Evolutionary conservation across 2,797 vertebrate genomes (phyloP), one percentile per base, ranked within the genome.

Genomic region (Arnoldichthys spilopterus): DNA sequence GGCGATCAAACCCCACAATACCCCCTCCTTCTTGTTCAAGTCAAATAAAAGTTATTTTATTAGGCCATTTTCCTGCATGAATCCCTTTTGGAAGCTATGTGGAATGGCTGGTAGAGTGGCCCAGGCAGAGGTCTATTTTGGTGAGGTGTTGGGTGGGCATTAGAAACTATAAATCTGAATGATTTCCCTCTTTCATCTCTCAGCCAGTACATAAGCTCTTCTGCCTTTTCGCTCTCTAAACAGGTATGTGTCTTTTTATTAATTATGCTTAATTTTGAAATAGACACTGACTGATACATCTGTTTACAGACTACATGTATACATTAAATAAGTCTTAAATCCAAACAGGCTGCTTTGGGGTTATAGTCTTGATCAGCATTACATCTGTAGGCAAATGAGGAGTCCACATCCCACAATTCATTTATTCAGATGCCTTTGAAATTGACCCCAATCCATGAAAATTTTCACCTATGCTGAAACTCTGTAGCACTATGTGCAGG

Each of bases 151-250:
- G 83, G 85, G 81, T 85, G 85, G 79, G 82, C 59, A 80, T 75
- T 81, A 81, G 85, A 85, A 85, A 83, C 90, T 91, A 93, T 92
- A 93, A 92, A 94, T 89, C 76, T 82, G 82, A 86, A 77, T 37
- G 76, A 84, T 87, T 85, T 85, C 82, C 77, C 66, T 84, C 80
- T 82, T 86, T 76, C 62, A 63, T 67, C 78, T 76, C 74, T 79
- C 86, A 89, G 85, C 83, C 78, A 83, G 88, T 62, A 18, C 5
- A 77, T 68, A 53, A 53, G 61, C 77, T 76, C 69, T 26, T 30
- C 77, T 69, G 78, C 75, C 71, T 77, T 82, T 83, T 66, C 80
- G 74, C 82, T 79, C 72, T 76, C 59, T 77, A 82, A 30, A 78
- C 82, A 90, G 84, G 87, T 88, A 66, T 12, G n/a, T 83, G 75